A percentile compares a stretch with the other conserved stretches of the same genome.
Conservation (phyloP, 2,113 vertebrate genomes). For the Atrichornis clamosus region DNA sequence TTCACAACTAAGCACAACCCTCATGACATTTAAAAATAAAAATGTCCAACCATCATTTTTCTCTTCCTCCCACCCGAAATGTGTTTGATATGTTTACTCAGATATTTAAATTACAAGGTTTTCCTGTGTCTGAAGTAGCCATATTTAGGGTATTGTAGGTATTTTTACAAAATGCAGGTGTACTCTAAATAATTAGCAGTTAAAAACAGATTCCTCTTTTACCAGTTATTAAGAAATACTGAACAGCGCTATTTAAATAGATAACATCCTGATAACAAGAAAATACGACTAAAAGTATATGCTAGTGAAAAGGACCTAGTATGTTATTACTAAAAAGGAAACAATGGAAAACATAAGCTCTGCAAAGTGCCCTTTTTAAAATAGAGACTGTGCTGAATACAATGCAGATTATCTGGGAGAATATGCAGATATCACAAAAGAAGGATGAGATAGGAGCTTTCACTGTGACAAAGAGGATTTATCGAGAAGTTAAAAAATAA, state of each 20-base stretch:
- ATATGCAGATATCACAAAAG: not conserved
- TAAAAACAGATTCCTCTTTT: not conserved
- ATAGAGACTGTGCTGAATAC: not conserved
- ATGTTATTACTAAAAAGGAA: not conserved
- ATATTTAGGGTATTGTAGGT: not conserved
- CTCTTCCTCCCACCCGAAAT: not conserved
- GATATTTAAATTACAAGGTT: not conserved
- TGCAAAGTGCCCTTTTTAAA: not conserved
- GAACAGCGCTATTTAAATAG: not conserved
- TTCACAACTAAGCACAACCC: conserved; percentile 35
- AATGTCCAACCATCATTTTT: not conserved
- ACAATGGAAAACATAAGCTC: not conserved
- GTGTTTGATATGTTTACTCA: not conserved
- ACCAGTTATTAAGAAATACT: not conserved
- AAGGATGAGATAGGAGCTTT: not conserved
- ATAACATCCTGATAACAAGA: not conserved
- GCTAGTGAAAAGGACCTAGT: not conserved
- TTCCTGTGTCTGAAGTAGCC: not conserved
- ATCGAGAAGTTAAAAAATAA: not conserved
- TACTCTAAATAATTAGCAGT: not conserved
- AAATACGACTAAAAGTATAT: not conserved
- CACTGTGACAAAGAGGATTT: not conserved
- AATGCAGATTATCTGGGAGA: not conserved
- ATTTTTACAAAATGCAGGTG: not conserved
- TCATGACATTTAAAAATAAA: conserved; percentile 35